Base-by-base conservation (phyloP, 2,888 invertebrate species). In the Nemotelus pantherinus region DNA sequence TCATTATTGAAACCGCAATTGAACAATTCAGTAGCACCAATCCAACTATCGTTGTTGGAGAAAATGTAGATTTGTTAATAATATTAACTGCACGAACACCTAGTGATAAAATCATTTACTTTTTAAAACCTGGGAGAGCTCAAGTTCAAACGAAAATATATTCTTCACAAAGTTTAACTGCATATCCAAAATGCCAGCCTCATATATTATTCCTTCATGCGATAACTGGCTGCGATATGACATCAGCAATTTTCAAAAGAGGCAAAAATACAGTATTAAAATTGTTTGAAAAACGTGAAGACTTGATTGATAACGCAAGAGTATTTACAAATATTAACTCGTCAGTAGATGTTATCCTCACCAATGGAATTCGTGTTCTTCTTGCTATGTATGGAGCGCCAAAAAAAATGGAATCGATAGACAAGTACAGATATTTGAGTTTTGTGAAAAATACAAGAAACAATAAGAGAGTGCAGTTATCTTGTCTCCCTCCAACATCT, bases 1-100 rank as follows among this genome's bases (percentile, higher is more conserved):
- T 80, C 3, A 77, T 80, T 10, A 79, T 79, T 78, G 79, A 80
- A 79, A 80, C 77, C 76, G 79, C 80, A 72, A 77, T 79, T 79
- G 76, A 80, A 63, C 71, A 80, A 78, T 79, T 72, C 45, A 79
- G 25, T 58, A 25, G 25, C 25, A 80, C 75, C 77, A 80, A 79
- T 71, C 76, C 77, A 79, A 82, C 80, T 77, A 79, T 81, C 78
- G 81, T 84, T 79, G 80, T 83, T 76, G 83, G 83, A 76, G 83
- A 84, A 81, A 82, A 83, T 80, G 80, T 84, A 39, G 83, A 84
- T 76, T 81, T 82, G 55, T 67, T 83, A 4, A 70, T 81, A 80
- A 58, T 82, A 80, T 78, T 82, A 0, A 82, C 81, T 81, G 81
- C 81, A 58, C 81, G 25, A n/a, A 58, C 1, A n/a, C 58, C 58